Conservation (phyloP, 2,113 vertebrate genomes). For the Serilophus lunatus region DNA sequence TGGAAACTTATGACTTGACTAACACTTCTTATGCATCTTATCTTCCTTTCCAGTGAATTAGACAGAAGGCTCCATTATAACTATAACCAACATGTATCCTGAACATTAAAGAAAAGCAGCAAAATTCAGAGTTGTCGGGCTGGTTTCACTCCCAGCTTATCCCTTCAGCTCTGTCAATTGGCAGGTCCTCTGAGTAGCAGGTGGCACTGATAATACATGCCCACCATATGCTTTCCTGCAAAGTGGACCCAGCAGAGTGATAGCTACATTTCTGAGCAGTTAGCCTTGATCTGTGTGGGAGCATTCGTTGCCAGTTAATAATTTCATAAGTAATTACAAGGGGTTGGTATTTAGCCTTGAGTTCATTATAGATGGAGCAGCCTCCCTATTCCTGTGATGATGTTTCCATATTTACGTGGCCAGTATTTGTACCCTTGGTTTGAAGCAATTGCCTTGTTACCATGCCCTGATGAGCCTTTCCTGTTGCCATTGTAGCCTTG, state of each 20-base stretch:
- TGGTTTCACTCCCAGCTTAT: neutral
- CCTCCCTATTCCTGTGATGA: neutral
- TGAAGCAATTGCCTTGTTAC: neutral
- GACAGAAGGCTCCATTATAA: neutral
- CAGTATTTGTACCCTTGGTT: neutral
- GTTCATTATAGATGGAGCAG: neutral
- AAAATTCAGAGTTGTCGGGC: neutral
- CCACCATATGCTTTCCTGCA: neutral
- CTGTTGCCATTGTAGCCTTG: neutral
- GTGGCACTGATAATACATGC: neutral
- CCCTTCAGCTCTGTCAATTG: neutral
- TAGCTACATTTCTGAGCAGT: neutral
- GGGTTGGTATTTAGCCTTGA: constrained; percentile 22
- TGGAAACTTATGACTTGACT: neutral
- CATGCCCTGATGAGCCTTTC: constrained; percentile 2
- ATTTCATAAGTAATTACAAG: neutral
- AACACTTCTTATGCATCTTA: neutral
- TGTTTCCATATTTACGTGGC: neutral
- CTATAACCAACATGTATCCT: neutral
- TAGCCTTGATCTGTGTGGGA: constrained; percentile 3
- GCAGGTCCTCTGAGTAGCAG: neutral
- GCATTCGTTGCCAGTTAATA: neutral
- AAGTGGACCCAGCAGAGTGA: neutral
- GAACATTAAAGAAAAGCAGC: neutral
- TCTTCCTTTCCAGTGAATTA: neutral